Percentiles rank a stretch among this genome's conserved stretches.
Evolutionary conservation across 2,113 vertebrate genomes (phyloP).

Genomic region (Pterocles orientalis): DNA sequence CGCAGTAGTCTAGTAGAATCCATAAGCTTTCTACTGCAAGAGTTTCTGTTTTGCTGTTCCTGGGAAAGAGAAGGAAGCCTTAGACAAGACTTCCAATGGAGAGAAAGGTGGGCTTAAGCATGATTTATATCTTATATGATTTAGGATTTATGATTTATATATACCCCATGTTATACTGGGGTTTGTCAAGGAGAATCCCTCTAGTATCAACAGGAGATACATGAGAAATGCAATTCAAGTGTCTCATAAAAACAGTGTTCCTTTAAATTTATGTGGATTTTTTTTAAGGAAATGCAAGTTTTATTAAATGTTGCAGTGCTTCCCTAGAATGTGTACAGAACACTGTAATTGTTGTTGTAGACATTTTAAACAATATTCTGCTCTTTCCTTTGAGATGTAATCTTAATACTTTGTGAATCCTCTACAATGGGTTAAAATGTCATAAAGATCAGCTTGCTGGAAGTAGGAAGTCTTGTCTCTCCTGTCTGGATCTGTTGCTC

Average conservation of each 20-base stretch:
- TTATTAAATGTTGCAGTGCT: neutral
- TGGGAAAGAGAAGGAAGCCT: neutral
- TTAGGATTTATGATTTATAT: too few species aligned
- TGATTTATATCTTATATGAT: too few species aligned
- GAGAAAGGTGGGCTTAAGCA: neutral
- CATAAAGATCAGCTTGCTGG: neutral
- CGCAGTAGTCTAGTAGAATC: neutral
- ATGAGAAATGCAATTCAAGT: neutral
- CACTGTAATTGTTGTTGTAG: neutral
- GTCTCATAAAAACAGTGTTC: neutral
- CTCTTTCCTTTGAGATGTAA: neutral
- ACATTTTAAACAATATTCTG: neutral
- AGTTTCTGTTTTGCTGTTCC: neutral
- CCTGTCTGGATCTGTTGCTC: neutral
- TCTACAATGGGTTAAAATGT: neutral
- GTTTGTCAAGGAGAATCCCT: neutral
- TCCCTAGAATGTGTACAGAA: neutral
- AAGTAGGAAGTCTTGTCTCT: neutral
- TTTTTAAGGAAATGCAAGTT: neutral
- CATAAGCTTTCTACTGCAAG: neutral
- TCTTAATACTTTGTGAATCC: neutral
- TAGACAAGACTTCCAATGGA: neutral
- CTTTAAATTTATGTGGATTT: neutral
- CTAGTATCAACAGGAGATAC: neutral
- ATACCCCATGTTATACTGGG: accelerated